Percentiles rank a stretch among this genome's conserved stretches.
These are phyloP conservation scores for Sus cebifrons DNA, from an alignment of 2,797 vertebrate genomes.

Conservation along the genomic window DNA sequence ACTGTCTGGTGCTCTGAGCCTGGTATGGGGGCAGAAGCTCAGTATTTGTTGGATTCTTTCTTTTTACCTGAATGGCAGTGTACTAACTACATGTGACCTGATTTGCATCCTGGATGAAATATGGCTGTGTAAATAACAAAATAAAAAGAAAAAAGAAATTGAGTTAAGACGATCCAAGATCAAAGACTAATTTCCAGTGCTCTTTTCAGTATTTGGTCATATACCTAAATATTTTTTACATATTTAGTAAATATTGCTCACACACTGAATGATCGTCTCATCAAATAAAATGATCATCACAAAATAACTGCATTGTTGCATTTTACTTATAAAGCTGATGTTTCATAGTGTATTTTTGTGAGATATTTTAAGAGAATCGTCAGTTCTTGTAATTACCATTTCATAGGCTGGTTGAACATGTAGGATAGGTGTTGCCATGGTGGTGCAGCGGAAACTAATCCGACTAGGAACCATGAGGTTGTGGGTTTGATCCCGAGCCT, in stretches of 20 bases:
- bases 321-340: neutral
- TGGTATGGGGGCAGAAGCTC: neutral
- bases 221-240: neutral
- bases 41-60: conserved; percentile 30
- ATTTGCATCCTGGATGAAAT: conserved; percentile 23
- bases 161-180: conserved; percentile 46
- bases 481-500: no score
- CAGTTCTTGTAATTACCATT: conserved; percentile 7
- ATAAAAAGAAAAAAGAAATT: conserved; percentile 42
- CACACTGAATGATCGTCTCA: neutral
- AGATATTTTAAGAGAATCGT: conserved; percentile 14
- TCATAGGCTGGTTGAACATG: neutral
- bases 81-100: neutral
- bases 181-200: conserved; percentile 51
- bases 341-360: neutral
- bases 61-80: conserved; percentile 12
- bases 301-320: neutral
- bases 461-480: no score
- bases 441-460: no score
- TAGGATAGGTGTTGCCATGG: neutral
- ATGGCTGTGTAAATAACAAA: neutral
- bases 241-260: neutral
- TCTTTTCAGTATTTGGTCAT: conserved; percentile 32
- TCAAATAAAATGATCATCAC: conserved; percentile 13
- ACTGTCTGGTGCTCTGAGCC: neutral